Evolutionary conservation across 2,113 vertebrate genomes (phyloP), one percentile per base, ranked within the genome.

Genomic region (Theropithecus gelada): DNA sequence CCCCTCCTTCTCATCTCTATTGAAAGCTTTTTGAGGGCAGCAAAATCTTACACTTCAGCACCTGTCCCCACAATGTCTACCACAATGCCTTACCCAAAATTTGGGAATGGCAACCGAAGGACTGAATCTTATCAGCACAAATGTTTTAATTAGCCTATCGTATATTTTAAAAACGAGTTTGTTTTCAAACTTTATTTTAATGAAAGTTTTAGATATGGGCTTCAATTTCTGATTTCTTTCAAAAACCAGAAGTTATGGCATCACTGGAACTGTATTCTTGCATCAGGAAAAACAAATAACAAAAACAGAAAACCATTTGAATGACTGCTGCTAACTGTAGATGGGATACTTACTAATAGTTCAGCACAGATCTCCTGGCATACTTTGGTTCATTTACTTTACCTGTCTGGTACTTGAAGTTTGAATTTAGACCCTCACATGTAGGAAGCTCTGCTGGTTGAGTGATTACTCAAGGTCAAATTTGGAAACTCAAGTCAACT

Each of bases 401-500:
- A 30, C 43, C 17, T 92, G 64, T 12, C 27, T 76, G 17, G 9
- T 2, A 64, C 35, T 61, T 22, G 13, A 96, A 85, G 3, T 52
- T 50, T 57, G 78, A 93, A n/a, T 80, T 88, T 85, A 85, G 64
- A 83, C n/a, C 52, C 8, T 92, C 52, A 92, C 43, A 83, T 8
- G 80, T 14, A 78, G 52, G 48, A 90, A 87, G 57, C 16, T 75
- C 12, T 79, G 20, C 38, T 88, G n/a, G 40, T 45, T 95, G 66
- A 95, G 4, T 88, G 91, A 94, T 93, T 82, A 85, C 72, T 88
- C 94, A 93, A 96, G 93, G 85, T 97, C 88, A 96, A 80, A 20
- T 80, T 84, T 75, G 55, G 30, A 90, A n/a, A 45, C 57, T 45
- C 61, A 97, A 86, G 84, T 88, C 48, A 97, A 90, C 30, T 66